Conservation (phyloP, 2,888 invertebrate species). For the Hoplodrina blanda region DNA sequence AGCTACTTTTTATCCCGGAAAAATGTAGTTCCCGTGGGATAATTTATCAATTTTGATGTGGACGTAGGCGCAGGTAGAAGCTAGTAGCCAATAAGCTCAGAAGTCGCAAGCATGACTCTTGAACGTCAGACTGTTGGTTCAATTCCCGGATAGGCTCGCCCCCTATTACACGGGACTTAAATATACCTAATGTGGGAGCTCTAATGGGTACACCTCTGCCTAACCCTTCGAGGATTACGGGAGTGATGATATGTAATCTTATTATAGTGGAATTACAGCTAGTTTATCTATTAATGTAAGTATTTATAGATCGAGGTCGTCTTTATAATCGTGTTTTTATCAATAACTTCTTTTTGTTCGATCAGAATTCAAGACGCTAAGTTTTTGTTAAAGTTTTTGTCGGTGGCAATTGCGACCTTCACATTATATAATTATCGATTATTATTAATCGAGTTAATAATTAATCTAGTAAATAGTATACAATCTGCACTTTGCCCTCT, state of each 20-base stretch:
- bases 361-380: background rate
- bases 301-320: background rate
- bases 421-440: background rate
- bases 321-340: background rate
- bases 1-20: too few relatives aligned
- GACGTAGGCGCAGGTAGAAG: too few relatives aligned
- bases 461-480: conserved; percentile 5
- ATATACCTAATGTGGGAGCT: too few relatives aligned
- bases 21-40: too few relatives aligned
- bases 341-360: background rate
- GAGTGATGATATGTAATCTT: too few relatives aligned
- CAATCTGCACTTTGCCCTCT: background rate
- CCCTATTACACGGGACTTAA: too few relatives aligned
- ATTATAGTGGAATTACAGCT: background rate
- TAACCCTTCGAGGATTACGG: too few relatives aligned
- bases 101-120: background rate
- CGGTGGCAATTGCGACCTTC: background rate
- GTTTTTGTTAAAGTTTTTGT: conserved; percentile 1
- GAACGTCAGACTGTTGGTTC: too few relatives aligned
- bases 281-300: background rate
- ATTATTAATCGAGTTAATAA: background rate
- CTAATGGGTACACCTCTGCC: too few relatives aligned
- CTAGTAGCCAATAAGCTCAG: background rate
- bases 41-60: too few relatives aligned
- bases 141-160: too few relatives aligned